Evolutionary conservation across 2,888 invertebrate species (phyloP), one percentile per base, ranked within the genome.

Genomic region (Trissolcus brochymenae): DNA sequence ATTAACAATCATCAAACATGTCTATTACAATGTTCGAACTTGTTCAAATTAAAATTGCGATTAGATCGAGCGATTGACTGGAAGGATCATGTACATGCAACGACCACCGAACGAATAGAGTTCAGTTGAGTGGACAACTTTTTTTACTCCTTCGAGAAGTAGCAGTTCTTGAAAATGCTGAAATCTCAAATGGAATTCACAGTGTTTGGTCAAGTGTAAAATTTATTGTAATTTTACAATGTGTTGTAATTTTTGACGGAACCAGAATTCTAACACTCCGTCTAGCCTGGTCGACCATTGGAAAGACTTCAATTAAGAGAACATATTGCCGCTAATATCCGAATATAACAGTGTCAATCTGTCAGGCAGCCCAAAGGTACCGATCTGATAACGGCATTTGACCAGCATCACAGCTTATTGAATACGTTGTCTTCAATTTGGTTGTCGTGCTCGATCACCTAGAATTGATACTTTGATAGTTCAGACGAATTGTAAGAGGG

Each of bases 261-360:
- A 46, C 46, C 9, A 46, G 46, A 46, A 14, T 35, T 35, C 35
- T 35, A 35, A 35, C 35, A 35, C 35, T 35, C 35, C 35, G 35
- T 11, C 11, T 11, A 35, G n/a, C 46, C n/a, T 16, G 11, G 14
- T 49, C 54, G 50, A 19, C 43, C n/a, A 41, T 60, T 43, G 35
- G 46, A 78, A 81, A 71, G 72, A 76, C 78, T 86, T 86, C 84
- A 86, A 87, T 87, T 86, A 87, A 85, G 85, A 82, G 82, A 87
- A 87, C 87, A 87, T 86, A 87, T 88, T 85, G 87, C 85, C 86
- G 84, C 86, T 87, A 87, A 88, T 87, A 86, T 85, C 83, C 81
- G 83, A 82, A 83, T 35, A 35, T 84, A 85, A 87, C 86, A 85
- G 86, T 85, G 86, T 84, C 86, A 83, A 86, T 87, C 86, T 85